Evolutionary conservation across 2,888 invertebrate genomes (phyloP).

Genomic region (Gymnoscelis rufifasciata): DNA sequence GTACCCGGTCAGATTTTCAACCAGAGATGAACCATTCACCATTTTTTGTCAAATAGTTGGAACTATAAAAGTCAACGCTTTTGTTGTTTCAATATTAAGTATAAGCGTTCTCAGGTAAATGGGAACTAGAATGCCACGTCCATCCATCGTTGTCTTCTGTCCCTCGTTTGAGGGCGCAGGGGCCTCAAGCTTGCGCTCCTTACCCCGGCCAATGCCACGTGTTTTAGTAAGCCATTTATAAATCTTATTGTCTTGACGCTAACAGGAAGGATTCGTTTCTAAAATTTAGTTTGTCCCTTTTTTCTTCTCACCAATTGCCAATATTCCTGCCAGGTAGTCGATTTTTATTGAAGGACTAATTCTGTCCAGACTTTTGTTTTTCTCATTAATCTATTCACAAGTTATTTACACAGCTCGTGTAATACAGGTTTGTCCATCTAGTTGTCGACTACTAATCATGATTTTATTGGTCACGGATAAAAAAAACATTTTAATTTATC

Average conservation of each 20-base stretch:
- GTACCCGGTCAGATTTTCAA: conserved; percentile 23
- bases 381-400: conserved; percentile 2
- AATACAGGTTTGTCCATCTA: no score
- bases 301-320: conserved; percentile 6
- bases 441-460: conserved; percentile 6
- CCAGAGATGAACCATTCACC: conserved; percentile 25
- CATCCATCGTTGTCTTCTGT: no score
- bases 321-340: background rate
- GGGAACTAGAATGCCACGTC: conserved; percentile 2
- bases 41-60: conserved; percentile 9
- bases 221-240: conserved; percentile 1
- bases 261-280: conserved; percentile 7
- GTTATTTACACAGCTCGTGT: no score
- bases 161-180: no score
- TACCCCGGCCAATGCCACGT: no score
- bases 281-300: background rate
- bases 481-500: no score
- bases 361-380: background rate
- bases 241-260: conserved; percentile 6
- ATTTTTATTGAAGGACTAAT: background rate
- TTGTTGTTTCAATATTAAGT: background rate
- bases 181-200: no score
- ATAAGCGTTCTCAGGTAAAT: conserved; percentile 2
- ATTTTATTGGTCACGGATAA: background rate
- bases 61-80: background rate